Evolutionary conservation across 1,140 invertebrate genomes (phyloP), one percentile per base, ranked within the genome.

Genomic region (Stenopsyche tienmushanensis): DNA sequence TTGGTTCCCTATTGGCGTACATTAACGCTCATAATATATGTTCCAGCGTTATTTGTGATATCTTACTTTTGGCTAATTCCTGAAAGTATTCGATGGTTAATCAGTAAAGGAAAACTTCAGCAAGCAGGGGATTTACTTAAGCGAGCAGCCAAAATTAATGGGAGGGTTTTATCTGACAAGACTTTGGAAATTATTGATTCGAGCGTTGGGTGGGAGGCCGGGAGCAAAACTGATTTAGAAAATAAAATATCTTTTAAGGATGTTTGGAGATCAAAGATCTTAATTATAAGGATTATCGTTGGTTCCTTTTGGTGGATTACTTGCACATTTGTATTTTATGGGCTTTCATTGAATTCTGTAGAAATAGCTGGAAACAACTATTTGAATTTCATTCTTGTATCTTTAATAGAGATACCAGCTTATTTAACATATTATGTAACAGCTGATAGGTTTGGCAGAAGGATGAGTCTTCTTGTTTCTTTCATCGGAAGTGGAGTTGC

Each of bases 261-360:
- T 57, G 77, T 87, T n/a, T 74, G 88, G 42, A 83, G 78, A 69
- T 80, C 86, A 0, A 77, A 79, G 10, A 80, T 82, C 50, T 81
- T 86, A 68, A 68, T 87, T 73, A 76, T 84, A 71, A 82, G 88
- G 24, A 80, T 90, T 54, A 73, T 84, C 3, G 82, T 84, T 17
- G 86, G 87, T 65, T 84, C 81, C 45, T 84, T 88, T 75, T 90
- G 83, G 76, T 91, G 86, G 88, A 76, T 86, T 1, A 83, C 86
- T 1, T 83, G 84, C 67, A 82, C 86, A 0, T 87, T 92, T 71
- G 84, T 92, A 2, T 94, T 91, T 75, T 93, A 92, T 74, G 92
- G 91, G 0, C 75, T 94, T 3, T 90, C 90, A 7, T 83, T 93
- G 42, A 92, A 91, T 73, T 87, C 90, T 0, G 89, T 90, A 7